Evolutionary conservation across 2,113 vertebrate species (phyloP), one percentile per base, ranked within the genome.

Genomic region (Balaenoptera acutorostrata): DNA sequence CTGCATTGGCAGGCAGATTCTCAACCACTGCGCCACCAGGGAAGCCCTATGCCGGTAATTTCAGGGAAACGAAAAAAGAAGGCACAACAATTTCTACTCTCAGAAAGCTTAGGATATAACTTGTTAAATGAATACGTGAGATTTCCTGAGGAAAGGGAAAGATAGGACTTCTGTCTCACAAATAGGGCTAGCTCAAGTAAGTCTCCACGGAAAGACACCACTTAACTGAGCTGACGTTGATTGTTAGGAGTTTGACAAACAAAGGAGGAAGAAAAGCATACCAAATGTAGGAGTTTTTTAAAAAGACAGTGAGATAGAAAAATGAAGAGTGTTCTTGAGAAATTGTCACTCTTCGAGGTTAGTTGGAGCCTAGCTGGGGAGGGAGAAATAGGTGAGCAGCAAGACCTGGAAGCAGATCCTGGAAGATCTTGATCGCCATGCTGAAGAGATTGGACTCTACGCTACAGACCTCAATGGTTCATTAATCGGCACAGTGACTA

Each of bases 391-490:
- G 6, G 2, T 49, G 68, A 63, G 18, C 29, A 63, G 10, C 15
- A 41, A 57, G 18, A 31, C 72, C 11, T 33, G 23, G 17, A 6
- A 7, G 21, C 18, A 84, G 4, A 21, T 39, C 5, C 6, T 21
- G 6, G 20, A 61, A 83, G 14, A 31, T 63, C 9, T 6, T 78
- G 49, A 80, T 9, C 61, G 3, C 9, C 15, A 9, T 85, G 59
- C 15, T 63, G 44, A 83, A 80, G n/a, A 88, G 14, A 61, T 20
- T 57, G 5, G 8, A 36, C 15, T 5, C 36, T 14, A 1, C 17
- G 20, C 8, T 29, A 0, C 0, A 75, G n/a, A n/a, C 9, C 8
- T 6, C 27, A 44, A 0, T 4, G 1, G 14, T 36, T 8, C 25
- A 36, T 20, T 44, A 46, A 39, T 36, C 14, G 4, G 33, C 36